Evolutionary conservation across 2,113 vertebrate species (phyloP).

Genomic region (Mobula birostris): DNA sequence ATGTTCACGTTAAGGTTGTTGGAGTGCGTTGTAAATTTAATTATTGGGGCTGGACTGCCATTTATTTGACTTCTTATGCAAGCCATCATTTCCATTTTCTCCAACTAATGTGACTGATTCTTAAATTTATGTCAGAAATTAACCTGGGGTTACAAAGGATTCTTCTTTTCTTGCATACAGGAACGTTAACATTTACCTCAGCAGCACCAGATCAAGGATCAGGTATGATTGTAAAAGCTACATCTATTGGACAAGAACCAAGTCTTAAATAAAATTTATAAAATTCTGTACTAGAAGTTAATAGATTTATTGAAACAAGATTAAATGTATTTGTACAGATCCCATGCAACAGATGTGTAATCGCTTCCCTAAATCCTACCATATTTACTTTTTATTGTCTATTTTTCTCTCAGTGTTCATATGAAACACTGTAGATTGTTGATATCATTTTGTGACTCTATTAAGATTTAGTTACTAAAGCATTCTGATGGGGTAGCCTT

Average conservation of each 20-base stretch:
- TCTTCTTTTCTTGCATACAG: slow-evolving; percentile 2
- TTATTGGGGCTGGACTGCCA: not conserved
- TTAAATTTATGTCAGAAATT: not conserved
- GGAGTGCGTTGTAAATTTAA: not conserved
- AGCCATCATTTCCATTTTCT: not conserved
- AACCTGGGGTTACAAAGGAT: not conserved
- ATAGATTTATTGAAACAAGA: not conserved
- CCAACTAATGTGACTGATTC: not conserved
- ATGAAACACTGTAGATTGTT: not conserved
- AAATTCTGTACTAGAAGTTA: not conserved
- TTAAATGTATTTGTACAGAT: not conserved
- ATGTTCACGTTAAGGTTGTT: no score
- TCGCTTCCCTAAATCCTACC: not conserved
- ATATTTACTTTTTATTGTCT: not conserved
- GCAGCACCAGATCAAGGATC: not conserved
- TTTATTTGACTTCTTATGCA: not conserved
- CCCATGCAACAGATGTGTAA: not conserved
- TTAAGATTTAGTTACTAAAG: not conserved
- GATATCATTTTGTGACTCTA: not conserved
- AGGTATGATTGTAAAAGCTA: not conserved
- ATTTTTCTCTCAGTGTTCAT: not conserved
- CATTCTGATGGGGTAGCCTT: not conserved
- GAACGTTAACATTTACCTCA: slow-evolving; percentile 2
- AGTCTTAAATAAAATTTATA: not conserved
- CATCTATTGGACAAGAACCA: not conserved